Percentiles rank a stretch among this genome's conserved stretches.
Evolutionary conservation across 2,888 invertebrate genomes (phyloP).

Genomic region (Cryptocephalus moraei): DNA sequence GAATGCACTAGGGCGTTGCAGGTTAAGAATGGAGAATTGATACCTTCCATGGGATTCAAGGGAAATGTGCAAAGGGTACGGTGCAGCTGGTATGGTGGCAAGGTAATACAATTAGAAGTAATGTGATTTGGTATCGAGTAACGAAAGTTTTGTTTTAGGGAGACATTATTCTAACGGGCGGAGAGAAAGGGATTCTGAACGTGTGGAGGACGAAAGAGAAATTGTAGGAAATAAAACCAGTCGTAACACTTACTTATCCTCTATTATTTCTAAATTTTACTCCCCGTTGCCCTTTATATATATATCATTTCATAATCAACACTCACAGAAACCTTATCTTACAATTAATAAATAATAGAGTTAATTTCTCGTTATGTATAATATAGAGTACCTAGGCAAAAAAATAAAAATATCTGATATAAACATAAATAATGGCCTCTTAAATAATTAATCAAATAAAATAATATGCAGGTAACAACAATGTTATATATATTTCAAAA

Average conservation of each 20-base stretch:
- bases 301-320: too few relatives aligned
- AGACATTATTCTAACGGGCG: constrained; percentile 56
- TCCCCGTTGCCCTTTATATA: too few relatives aligned
- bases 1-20: constrained; percentile 43
- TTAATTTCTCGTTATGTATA: too few relatives aligned
- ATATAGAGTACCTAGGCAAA: neutral
- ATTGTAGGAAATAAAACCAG: neutral
- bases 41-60: constrained; percentile 45
- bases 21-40: constrained; percentile 38
- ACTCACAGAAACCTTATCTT: too few relatives aligned
- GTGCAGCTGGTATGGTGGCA: constrained; percentile 53
- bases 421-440: constrained; percentile 3
- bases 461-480: too few relatives aligned
- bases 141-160: constrained; percentile 37
- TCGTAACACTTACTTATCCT: neutral
- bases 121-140: too few relatives aligned
- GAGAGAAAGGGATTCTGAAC: constrained; percentile 59
- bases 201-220: constrained; percentile 45
- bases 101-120: constrained; percentile 39
- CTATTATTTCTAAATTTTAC: too few relatives aligned
- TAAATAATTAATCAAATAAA: constrained; percentile 1
- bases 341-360: too few relatives aligned
- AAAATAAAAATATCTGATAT: constrained; percentile 7
- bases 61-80: constrained; percentile 62
- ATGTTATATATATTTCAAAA: too few relatives aligned